These are phyloP conservation scores for Lepeophtheirus salmonis DNA, from an alignment of 1,140 invertebrate genomes.

Conservation along the genomic window DNA sequence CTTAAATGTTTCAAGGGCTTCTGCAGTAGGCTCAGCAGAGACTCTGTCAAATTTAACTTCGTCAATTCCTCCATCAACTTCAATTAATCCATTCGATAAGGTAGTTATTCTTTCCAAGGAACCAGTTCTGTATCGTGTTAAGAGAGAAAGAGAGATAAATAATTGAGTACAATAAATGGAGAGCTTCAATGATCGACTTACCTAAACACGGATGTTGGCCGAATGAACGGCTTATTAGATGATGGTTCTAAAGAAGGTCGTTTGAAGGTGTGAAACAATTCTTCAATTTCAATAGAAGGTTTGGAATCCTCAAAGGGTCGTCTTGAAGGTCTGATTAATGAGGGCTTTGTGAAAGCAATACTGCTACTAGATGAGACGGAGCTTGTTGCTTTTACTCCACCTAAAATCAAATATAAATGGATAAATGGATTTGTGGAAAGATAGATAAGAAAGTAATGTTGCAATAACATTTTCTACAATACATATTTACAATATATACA, in stretches of 20 bases:
- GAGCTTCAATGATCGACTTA: not conserved
- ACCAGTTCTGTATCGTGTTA: not conserved
- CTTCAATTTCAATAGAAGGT: not conserved
- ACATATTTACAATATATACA: too few relatives aligned
- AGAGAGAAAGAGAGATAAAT: not conserved
- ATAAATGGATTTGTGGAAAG: too few relatives aligned
- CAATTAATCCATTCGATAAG: conserved; percentile 1
- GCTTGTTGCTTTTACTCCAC: not conserved
- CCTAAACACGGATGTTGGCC: not conserved
- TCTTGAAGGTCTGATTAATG: not conserved
- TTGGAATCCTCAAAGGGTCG: not conserved
- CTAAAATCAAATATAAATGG: not conserved
- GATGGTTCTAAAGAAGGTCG: not conserved
- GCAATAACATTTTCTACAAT: too few relatives aligned
- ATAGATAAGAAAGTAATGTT: too few relatives aligned
- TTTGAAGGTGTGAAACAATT: not conserved
- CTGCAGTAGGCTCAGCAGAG: conserved; percentile 2
- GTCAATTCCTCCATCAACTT: conserved; percentile 3
- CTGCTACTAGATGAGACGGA: not conserved
- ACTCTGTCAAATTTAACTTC: not conserved
- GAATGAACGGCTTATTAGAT: not conserved
- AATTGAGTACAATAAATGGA: not conserved
- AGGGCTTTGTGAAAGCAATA: not conserved
- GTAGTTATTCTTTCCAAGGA: not conserved
- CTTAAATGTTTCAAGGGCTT: not conserved